Percentiles rank a stretch among this genome's conserved stretches.
phyloP scores from a whole-genome alignment of 2,888 invertebrate species.

The Sussaba pulchella region DNA sequence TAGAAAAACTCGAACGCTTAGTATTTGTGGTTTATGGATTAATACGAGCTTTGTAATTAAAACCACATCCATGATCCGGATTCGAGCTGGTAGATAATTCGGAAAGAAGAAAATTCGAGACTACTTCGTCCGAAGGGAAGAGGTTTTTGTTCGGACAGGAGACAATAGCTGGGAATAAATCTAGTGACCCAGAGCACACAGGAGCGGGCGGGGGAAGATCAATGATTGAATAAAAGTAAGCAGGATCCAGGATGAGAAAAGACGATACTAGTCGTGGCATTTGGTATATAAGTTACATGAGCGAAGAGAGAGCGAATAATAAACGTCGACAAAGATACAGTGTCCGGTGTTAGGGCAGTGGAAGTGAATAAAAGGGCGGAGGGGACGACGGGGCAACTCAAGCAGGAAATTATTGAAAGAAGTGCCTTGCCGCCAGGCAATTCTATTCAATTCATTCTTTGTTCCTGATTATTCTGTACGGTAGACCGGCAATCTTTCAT shows the following conservation, averaged over 20 bases:
- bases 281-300: constrained; percentile 15
- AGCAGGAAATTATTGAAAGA: too few relatives aligned
- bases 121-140: neutral
- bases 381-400: constrained; percentile 54
- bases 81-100: neutral
- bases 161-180: neutral
- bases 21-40: neutral
- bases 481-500: too few relatives aligned
- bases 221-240: constrained; percentile 58
- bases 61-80: neutral
- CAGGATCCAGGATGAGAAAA: constrained; percentile 69
- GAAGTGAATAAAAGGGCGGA: constrained; percentile 55
- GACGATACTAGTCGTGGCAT: constrained; percentile 36
- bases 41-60: neutral
- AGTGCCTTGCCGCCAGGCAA: too few relatives aligned
- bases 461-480: too few relatives aligned
- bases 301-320: constrained; percentile 36
- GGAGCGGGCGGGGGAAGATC: constrained; percentile 1
- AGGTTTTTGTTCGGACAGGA: neutral
- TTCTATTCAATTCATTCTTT: too few relatives aligned
- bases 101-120: neutral
- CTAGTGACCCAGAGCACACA: too few relatives aligned
- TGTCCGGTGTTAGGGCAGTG: constrained; percentile 38
- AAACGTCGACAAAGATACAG: constrained; percentile 47
- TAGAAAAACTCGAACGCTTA: neutral